A percentile compares a stretch with the other conserved stretches of the same genome.
Evolutionary conservation across 2,888 invertebrate species (phyloP).

Genomic region (Meiosimyza decipiens): DNA sequence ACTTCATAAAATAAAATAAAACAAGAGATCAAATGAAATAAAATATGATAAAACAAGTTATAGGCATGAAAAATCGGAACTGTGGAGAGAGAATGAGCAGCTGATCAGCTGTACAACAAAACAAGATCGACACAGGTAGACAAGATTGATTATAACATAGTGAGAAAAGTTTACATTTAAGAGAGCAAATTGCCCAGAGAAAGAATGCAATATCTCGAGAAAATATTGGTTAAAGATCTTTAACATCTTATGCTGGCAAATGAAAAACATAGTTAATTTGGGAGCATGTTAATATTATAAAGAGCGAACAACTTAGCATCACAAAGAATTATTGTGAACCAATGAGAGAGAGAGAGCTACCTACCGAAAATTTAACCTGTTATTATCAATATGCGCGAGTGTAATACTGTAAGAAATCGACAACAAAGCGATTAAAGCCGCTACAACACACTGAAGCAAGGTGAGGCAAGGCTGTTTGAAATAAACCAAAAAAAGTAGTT

Average conservation of each 20-base stretch:
- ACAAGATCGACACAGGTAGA: neutral
- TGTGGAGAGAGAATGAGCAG: neutral
- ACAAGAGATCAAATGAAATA: neutral
- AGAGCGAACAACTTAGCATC: neutral
- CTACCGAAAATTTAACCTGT: constrained; percentile 1
- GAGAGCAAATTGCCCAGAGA: neutral
- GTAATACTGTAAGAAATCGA: neutral
- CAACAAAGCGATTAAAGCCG: constrained; percentile 8
- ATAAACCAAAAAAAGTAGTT: neutral
- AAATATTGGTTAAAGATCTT: neutral
- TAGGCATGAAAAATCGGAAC: constrained; percentile 9
- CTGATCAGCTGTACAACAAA: neutral
- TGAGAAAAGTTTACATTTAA: neutral
- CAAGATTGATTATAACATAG: neutral
- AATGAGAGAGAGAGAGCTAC: neutral
- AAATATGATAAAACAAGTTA: constrained; percentile 7
- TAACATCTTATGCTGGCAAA: no score
- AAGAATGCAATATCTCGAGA: neutral
- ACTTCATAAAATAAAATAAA: no score
- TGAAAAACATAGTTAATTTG: no score
- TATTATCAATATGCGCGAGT: neutral
- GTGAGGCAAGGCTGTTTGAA: constrained; percentile 25
- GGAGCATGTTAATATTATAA: neutral
- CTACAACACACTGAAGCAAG: constrained; percentile 4
- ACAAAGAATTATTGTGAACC: neutral